Evolutionary conservation across 2,797 vertebrate genomes (phyloP), one percentile per base, ranked within the genome.

Genomic region (Vespertilio murinus): DNA sequence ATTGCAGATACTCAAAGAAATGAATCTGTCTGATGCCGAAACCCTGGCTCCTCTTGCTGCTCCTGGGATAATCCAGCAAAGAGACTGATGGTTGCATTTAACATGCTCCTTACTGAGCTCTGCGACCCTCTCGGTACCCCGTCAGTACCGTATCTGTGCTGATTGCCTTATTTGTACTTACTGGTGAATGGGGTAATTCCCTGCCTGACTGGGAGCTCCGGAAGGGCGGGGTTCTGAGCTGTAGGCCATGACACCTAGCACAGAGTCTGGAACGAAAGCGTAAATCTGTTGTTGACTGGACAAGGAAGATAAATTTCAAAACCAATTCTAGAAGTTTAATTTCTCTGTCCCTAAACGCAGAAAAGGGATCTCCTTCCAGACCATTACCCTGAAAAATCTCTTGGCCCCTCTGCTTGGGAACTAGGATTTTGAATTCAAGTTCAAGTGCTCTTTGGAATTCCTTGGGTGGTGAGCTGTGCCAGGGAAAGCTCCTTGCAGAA

Each of bases 361-460:
- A 52, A 83, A 77, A 45, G 54, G 33, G 16, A 56, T 28, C 33
- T 80, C 23, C 64, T 90, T 85, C 40, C 52, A 61, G 70, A 20
- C 42, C 71, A 82, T 54, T 56, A 38, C 70, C 54, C 42, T 94
- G 45, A 91, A 75, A 79, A 70, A 75, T 40, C 54, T 18, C 61
- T 65, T 20, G 17, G 80, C 33, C 70, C 47, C 56, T 78, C 64
- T 94, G 67, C 87, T 73, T 88, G 54, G 75, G 54, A 59, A 59
- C 40, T 4, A 30, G 88, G 56, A 81, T 61, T 30, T 22, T 82
- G 23, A 65, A 75, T n/a, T 91, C 67, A 87, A 89, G 69, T 75
- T 87, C 61, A 94, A 94, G n/a, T 67, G 69, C 59, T 86, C 42
- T 65, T 70, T 88, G 71, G 61, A 93, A 95, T 91, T 64, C 71